Evolutionary conservation across 2,113 vertebrate species (phyloP).

Genomic region (Tetrao urogallus): DNA sequence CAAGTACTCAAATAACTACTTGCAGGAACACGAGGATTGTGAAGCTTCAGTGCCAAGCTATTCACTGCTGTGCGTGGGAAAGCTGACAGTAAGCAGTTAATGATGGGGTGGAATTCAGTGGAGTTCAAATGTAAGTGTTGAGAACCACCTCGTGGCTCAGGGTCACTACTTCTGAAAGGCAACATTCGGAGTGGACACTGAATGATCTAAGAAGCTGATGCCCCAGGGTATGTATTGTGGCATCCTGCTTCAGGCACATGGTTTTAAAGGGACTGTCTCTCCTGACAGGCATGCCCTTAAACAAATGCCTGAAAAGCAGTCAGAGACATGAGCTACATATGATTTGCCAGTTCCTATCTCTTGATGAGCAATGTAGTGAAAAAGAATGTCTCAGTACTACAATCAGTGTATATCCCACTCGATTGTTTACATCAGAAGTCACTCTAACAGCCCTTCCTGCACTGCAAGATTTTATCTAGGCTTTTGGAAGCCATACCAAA

Average conservation of each 20-base stretch:
- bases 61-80: not conserved
- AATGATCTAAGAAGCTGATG: not conserved
- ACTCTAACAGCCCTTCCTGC: not conserved
- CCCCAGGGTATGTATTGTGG: not conserved
- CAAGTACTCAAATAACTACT: not conserved
- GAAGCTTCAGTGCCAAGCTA: not conserved
- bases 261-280: not conserved
- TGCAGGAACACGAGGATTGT: accelerated
- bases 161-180: not conserved
- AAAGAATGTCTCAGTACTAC: not conserved
- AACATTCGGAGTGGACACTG: not conserved
- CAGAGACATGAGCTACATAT: not conserved
- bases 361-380: not conserved
- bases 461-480: not conserved
- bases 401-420: not conserved
- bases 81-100: not conserved
- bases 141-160: not conserved
- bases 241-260: not conserved
- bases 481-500: not conserved
- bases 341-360: not conserved
- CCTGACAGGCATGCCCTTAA: not conserved
- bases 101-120: not conserved
- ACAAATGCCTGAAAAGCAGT: not conserved
- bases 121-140: not conserved
- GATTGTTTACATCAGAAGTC: not conserved